Evolutionary conservation across 2,797 vertebrate genomes (phyloP).

Genomic region (Spheniscus humboldti): DNA sequence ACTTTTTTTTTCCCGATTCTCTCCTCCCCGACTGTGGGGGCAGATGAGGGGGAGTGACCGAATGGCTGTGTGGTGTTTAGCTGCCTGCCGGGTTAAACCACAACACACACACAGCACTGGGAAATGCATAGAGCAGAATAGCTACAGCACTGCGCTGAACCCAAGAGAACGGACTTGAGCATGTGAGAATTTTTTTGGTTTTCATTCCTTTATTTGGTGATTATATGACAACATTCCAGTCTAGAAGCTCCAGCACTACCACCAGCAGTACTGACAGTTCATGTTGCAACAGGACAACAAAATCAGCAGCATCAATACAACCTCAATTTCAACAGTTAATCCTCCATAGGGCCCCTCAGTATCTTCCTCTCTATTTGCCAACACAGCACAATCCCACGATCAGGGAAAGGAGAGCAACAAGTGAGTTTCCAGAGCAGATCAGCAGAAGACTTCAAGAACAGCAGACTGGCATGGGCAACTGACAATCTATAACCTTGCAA

Average conservation of each 20-base stretch:
- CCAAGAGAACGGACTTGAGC: neutral
- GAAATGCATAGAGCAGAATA: neutral
- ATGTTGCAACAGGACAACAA: neutral
- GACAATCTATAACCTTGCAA: neutral
- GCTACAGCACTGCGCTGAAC: too few relatives aligned
- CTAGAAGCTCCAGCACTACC: neutral
- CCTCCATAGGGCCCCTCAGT: neutral
- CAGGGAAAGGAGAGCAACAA: neutral
- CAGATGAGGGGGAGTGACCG: too few relatives aligned
- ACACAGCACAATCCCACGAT: too few relatives aligned
- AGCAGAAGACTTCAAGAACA: neutral
- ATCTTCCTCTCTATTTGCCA: neutral
- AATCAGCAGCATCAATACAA: neutral
- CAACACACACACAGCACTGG: too few relatives aligned
- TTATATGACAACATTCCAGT: neutral
- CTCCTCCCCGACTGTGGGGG: too few relatives aligned
- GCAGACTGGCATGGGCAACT: neutral
- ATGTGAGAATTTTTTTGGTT: neutral
- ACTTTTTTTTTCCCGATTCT: too few relatives aligned
- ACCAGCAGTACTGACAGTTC: neutral
- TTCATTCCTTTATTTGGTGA: too few relatives aligned
- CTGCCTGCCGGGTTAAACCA: too few relatives aligned
- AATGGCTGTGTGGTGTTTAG: too few relatives aligned
- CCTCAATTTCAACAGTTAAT: neutral
- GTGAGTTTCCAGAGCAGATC: neutral